Conservation (phyloP, 2,797 vertebrate genomes). For the Triplophysa bombifrons region DNA sequence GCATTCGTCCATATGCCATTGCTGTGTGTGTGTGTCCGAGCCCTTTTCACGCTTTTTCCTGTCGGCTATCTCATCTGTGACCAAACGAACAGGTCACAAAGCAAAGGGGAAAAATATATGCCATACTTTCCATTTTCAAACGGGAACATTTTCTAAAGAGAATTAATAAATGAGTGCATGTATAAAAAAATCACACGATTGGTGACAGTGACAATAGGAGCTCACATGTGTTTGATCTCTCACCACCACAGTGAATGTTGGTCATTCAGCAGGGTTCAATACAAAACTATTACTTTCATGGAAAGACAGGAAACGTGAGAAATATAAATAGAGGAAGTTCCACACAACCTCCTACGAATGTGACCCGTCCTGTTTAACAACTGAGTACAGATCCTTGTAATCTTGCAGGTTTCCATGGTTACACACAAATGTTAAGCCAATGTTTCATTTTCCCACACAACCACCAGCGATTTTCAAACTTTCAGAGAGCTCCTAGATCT, state of each 20-base stretch:
- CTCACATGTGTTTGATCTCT: not conserved
- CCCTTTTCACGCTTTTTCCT: not conserved
- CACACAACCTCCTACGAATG: slow-evolving; percentile 20
- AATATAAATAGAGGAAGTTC: not conserved
- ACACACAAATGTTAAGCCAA: slow-evolving; percentile 14
- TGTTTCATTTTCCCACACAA: slow-evolving; percentile 31
- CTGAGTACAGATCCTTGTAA: slow-evolving; percentile 1
- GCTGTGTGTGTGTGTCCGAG: slow-evolving; percentile 21
- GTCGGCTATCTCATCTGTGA: not conserved
- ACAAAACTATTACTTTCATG: not conserved
- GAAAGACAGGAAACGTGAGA: too few relatives aligned
- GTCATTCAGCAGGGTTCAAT: not conserved
- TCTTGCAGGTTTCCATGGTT: slow-evolving; percentile 29
- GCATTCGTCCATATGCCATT: slow-evolving; percentile 18
- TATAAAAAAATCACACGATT: not conserved
- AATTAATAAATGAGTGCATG: not conserved
- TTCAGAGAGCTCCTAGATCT: not conserved
- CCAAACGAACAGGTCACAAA: slow-evolving; percentile 33
- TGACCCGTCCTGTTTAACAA: slow-evolving; percentile 15
- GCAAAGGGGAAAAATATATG: slow-evolving; percentile 1
- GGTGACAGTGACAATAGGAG: not conserved
- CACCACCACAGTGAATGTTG: not conserved
- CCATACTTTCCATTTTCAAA: too few relatives aligned
- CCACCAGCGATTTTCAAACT: not conserved
- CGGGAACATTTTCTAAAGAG: not conserved